Conservation (phyloP, 1,140 invertebrate species). For the Eumeta japonica region DNA sequence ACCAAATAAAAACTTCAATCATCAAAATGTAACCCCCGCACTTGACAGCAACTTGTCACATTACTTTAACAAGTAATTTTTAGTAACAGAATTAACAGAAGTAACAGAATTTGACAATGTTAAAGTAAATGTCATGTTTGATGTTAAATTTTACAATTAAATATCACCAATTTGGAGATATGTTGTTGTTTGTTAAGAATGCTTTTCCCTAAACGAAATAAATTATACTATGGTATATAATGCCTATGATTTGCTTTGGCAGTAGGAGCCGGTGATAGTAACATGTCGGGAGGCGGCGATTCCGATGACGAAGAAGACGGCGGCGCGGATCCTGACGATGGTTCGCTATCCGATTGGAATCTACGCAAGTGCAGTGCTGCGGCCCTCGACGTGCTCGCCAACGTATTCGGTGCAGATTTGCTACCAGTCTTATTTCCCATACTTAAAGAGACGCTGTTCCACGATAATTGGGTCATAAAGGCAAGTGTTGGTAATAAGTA, state of each 20-base stretch:
- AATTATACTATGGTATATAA: neutral
- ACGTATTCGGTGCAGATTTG: slow-evolving; percentile 95
- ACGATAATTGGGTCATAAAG: slow-evolving; percentile 95
- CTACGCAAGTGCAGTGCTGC: slow-evolving; percentile 97
- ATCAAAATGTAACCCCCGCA: too few relatives aligned
- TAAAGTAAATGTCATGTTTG: neutral
- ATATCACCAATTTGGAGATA: neutral
- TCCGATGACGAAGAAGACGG: slow-evolving; percentile 79
- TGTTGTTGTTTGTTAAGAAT: neutral
- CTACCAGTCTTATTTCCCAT: slow-evolving; percentile 93
- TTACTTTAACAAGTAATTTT: too few relatives aligned
- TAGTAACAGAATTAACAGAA: too few relatives aligned
- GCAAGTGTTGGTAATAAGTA: too few relatives aligned
- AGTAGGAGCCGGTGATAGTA: slow-evolving; percentile 44
- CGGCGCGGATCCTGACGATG: slow-evolving; percentile 86
- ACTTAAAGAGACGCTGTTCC: slow-evolving; percentile 94
- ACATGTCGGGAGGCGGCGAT: slow-evolving; percentile 62
- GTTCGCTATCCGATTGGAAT: slow-evolving; percentile 95
- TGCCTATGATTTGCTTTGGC: neutral
- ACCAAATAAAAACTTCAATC: too few relatives aligned
- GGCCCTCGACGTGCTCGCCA: slow-evolving; percentile 94
- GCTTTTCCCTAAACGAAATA: neutral
- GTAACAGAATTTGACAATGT: too few relatives aligned
- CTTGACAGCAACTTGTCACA: too few relatives aligned
- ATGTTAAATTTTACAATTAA: neutral